Percentiles rank a stretch among this genome's conserved stretches.
Conservation (phyloP, 2,113 vertebrate genomes). For the Hippocampus zosterae region DNA sequence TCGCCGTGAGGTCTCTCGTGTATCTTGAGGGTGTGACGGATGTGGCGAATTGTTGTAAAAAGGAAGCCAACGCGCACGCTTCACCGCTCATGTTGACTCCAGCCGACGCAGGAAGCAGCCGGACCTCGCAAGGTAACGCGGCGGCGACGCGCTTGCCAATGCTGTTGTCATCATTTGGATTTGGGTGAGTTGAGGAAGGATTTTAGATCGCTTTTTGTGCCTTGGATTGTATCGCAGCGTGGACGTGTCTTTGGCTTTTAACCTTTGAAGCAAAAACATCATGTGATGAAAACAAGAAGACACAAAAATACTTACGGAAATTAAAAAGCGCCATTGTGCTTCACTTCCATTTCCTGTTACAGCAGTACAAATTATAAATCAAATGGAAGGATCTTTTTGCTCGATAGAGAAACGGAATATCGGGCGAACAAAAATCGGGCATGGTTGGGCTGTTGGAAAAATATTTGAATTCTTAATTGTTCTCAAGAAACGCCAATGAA, state of each 20-base stretch:
- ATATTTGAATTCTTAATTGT: too few species aligned
- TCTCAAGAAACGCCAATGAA: too few species aligned
- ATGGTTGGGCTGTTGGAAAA: too few species aligned
- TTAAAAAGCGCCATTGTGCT: background rate
- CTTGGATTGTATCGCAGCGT: background rate
- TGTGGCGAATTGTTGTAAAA: conserved; percentile 43
- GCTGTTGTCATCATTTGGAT: background rate
- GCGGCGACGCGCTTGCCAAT: background rate
- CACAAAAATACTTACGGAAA: background rate
- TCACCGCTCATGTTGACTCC: background rate
- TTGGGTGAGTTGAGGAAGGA: background rate
- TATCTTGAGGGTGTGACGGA: conserved; percentile 23
- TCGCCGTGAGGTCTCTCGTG: background rate
- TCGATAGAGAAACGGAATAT: too few species aligned
- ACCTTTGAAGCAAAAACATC: background rate
- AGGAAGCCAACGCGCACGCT: conserved; percentile 33
- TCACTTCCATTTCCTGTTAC: background rate
- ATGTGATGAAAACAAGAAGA: background rate
- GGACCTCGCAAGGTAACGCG: conserved; percentile 42
- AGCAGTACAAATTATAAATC: background rate
- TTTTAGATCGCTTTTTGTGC: background rate
- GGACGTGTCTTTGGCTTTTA: background rate
- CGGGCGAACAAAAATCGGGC: too few species aligned
- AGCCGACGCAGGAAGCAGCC: conserved; percentile 30
- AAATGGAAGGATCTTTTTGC: background rate